Evolutionary conservation across 2,888 invertebrate species (phyloP), one percentile per base, ranked within the genome.

Genomic region (Branchipolynoe longqiensis): DNA sequence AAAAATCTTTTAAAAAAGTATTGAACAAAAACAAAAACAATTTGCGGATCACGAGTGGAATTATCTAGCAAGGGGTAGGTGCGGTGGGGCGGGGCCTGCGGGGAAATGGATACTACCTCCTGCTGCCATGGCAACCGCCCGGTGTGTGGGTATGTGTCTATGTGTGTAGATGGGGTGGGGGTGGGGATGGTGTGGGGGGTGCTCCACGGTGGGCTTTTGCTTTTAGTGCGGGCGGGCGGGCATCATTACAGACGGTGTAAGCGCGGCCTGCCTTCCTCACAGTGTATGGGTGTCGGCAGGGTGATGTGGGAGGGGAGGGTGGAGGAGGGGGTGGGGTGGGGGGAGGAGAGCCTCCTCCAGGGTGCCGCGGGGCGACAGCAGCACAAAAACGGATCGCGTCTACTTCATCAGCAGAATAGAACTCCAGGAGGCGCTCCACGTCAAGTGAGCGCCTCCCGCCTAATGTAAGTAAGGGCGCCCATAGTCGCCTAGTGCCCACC

Each of bases 371-470:
- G 69, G 69, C 38, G 69, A 25, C 22, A 38, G 69, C 12, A 1
- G 69, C 69, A 69, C 69, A 69, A 69, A 69, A 69, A 69, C 69
- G 69, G 69, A 69, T 69, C 69, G 33, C 36, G 69, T 36, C 69
- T 69, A 69, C 69, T 69, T 69, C 36, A 69, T 69, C 69, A 69
- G 69, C 69, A 69, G 69, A 69, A 69, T 69, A 69, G 69, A 69
- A 69, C 69, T 69, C 69, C 69, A 69, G 69, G n/a, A 36, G 69
- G 36, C 69, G 69, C 69, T 69, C 69, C 69, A 69, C 36, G 69
- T 69, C 36, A 69, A 69, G 69, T 69, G 36, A 31, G 69, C 69
- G 22, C 2, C 69, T 22, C 14, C 38, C 38, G 25, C 69, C 38
- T 69, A 31, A 69, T 69, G 38, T 38, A n/a, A 22, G 69, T 25